Evolutionary conservation across 2,113 vertebrate genomes (phyloP), one percentile per base, ranked within the genome.

Genomic region (Anoura caudifer): DNA sequence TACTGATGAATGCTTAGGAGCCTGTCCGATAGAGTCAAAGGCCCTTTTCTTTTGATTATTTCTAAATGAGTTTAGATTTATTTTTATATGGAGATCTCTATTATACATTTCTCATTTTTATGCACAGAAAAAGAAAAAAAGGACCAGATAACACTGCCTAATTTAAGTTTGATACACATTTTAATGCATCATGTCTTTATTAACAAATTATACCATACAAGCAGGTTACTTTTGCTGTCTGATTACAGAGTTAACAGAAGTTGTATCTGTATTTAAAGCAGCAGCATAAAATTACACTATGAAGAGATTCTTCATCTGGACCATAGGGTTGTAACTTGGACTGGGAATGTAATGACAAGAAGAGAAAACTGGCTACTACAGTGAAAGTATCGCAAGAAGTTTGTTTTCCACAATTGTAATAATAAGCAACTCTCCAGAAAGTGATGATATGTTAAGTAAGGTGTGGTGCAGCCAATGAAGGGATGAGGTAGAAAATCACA

Each of bases 121-220:
- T 72, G 7, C 65, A 73, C 4, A 77, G 31, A 85, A 95, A 89
- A 84, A 31, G 17, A 36, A 73, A 95, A 50, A 14, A 6, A 0
- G 4, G 1, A 26, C 12, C 33, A 28, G 22, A 72, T 5, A 41
- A 59, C 7, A 15, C 0, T 31, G 31, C 2, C 65, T n/a, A 0
- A 50, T 24, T 14, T 83, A 88, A 28, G 4, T 89, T 72, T 76
- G 15, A 5, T 73, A 52, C 7, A 36, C 1, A 79, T 79, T 89
- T 72, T 88, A 31, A 83, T 96, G 56, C 41, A 91, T 82, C 54
- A 95, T 97, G 98, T 75, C 72, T 45, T 75, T 98, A 69, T 98
- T 88, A 95, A 97, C 83, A 97, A 97, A 98, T 97, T 96, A 96
- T 90, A 79, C 56, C 79, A 84, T 84, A 96, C 69, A 95, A 95